Percentiles rank a stretch among this genome's conserved stretches.
These are phyloP conservation scores for Ricordea florida DNA, from an alignment of 92 coral and sea anemone genomes.

Conservation along the genomic window DNA sequence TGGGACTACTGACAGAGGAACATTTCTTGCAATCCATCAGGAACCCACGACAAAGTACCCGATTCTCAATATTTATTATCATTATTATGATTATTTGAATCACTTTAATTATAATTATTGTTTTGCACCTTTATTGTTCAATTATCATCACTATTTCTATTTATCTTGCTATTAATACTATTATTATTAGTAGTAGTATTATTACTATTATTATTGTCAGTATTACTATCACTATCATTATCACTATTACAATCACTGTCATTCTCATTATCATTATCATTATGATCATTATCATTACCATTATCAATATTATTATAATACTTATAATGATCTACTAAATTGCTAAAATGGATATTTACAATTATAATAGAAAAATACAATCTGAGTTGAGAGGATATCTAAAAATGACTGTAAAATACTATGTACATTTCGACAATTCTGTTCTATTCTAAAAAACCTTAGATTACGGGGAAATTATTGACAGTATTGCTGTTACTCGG, in stretches of 20 bases:
- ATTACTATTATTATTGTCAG: not conserved
- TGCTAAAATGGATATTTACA: not conserved
- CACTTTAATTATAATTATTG: not conserved
- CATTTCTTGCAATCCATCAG: too few relatives aligned
- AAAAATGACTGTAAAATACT: too few relatives aligned
- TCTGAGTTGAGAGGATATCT: too few relatives aligned
- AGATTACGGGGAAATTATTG: too few relatives aligned
- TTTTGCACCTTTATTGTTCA: not conserved
- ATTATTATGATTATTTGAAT: not conserved
- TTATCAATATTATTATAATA: not conserved
- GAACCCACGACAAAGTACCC: not conserved
- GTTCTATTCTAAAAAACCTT: too few relatives aligned
- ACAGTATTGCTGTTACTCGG: too few relatives aligned
- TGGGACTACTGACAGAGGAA: too few relatives aligned
- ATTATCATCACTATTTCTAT: not conserved
- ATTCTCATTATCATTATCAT: not conserved
- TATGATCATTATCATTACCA: not conserved
- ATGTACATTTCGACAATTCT: too few relatives aligned
- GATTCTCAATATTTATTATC: not conserved
- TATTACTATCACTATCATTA: not conserved
- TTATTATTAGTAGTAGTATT: not conserved
- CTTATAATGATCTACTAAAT: not conserved
- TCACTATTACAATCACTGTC: not conserved
- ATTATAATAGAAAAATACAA: too few relatives aligned
- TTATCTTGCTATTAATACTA: not conserved